Conservation (phyloP, 2,113 vertebrate species). For the Epinephelus lanceolatus region DNA sequence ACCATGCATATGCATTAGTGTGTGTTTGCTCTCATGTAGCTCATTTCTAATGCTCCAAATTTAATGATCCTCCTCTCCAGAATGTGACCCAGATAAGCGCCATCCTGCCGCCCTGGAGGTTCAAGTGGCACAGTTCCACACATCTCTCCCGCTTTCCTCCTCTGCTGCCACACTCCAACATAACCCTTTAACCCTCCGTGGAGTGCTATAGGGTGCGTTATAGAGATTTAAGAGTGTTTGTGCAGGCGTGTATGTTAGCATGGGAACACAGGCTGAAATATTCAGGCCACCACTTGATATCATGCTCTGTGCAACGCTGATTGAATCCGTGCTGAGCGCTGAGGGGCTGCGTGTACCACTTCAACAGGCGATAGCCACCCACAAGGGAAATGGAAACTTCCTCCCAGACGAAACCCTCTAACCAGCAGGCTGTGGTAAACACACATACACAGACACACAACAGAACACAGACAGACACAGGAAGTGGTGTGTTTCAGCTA, state of each 20-base stretch:
- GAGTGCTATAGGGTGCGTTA: constrained; percentile 4
- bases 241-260: neutral
- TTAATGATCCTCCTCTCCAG: constrained; percentile 58
- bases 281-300: constrained; percentile 5
- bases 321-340: neutral
- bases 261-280: constrained; percentile 34
- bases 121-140: constrained; percentile 56
- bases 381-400: constrained; percentile 51
- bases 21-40: constrained; percentile 32
- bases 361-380: constrained; percentile 17
- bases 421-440: constrained; percentile 21
- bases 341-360: neutral
- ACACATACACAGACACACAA: neutral
- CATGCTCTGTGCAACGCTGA: neutral
- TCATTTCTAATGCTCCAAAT: constrained; percentile 62
- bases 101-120: constrained; percentile 37
- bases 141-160: constrained; percentile 25
- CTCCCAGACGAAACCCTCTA: constrained; percentile 36
- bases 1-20: constrained; percentile 45
- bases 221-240: neutral
- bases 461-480: constrained; percentile 10
- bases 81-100: constrained; percentile 69
- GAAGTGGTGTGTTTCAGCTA: constrained; percentile 45
- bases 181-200: constrained; percentile 10
- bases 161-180: constrained; percentile 11